Evolutionary conservation across 2,113 vertebrate species (phyloP), one percentile per base, ranked within the genome.

Genomic region (Hydrochoerus hydrochaeris): DNA sequence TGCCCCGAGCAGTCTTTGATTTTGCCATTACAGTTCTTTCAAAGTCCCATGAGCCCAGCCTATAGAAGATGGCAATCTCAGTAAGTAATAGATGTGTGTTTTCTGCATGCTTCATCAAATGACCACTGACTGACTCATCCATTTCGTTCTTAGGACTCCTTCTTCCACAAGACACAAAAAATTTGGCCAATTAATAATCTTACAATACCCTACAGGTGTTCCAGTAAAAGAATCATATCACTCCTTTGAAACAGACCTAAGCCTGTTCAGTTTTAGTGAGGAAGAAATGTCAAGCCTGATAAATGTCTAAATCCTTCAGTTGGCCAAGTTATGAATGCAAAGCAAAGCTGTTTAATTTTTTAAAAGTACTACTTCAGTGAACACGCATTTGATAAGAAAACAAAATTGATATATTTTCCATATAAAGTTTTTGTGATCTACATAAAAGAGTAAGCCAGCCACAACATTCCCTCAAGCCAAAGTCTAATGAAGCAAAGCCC

Each of bases 71-170:
- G 41, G 44, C 12, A 30, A 5, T 62, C 1, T 52, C 35, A 73
- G 71, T 12, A 0, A 13, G 41, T 13, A 13, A 5, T 7, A 12
- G 17, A 38, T 49, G 17, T 22, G 32, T 67, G 6, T 86, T 10
- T 67, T 14, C 7, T 22, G 10, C 16, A 22, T 63, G 16, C 4
- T 91, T 32, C 5, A 58, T 26, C 8, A 71, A n/a, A 30, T 4
- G 5, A 58, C 19, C 4, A 46, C 0, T 4, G 16, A 32, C 20
- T 7, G 16, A 32, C 20, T 7, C 7, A 62, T 10, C 14, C 26
- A 4, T 44, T 54, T 24, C 0, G 5, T 49, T 69, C 57, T 26
- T 73, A 58, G 5, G 22, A 5, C 35, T 62, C 4, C 7, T 0
- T 30, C 19, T 60, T 41, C 35, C 35, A 26, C 6, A 38, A 32